Conservation (phyloP, 2,888 invertebrate genomes). For the Abscondita cerata region DNA sequence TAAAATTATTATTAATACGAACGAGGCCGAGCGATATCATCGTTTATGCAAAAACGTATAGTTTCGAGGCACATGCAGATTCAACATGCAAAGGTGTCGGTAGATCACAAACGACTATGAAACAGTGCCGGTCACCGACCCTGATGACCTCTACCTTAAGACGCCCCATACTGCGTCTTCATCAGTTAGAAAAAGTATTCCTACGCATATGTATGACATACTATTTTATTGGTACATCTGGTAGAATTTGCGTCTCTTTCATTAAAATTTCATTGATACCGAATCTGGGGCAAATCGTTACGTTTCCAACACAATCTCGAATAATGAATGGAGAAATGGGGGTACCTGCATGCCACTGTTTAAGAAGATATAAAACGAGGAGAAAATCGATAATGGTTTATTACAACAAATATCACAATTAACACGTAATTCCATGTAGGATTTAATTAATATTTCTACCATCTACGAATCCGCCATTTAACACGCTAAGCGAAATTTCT, state of each 20-base stretch:
- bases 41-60: conserved; percentile 5
- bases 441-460: too few relatives aligned
- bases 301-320: conserved; percentile 8
- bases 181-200: conserved; percentile 47
- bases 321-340: conserved; percentile 4
- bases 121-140: conserved; percentile 56
- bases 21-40: too few relatives aligned
- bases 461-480: too few relatives aligned
- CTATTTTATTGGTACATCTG: conserved; percentile 36
- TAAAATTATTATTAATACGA: neutral
- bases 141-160: conserved; percentile 55
- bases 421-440: too few relatives aligned
- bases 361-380: too few relatives aligned
- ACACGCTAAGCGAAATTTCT: too few relatives aligned
- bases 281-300: conserved; percentile 1
- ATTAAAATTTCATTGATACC: conserved; percentile 23
- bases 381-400: too few relatives aligned
- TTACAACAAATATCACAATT: too few relatives aligned
- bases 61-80: conserved; percentile 21
- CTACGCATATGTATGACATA: conserved; percentile 41
- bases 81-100: conserved; percentile 50
- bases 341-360: neutral
- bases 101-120: conserved; percentile 52
- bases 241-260: conserved; percentile 25
- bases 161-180: conserved; percentile 52